Conservation (phyloP, 2,113 vertebrate species). For the Nycticorax nycticorax region DNA sequence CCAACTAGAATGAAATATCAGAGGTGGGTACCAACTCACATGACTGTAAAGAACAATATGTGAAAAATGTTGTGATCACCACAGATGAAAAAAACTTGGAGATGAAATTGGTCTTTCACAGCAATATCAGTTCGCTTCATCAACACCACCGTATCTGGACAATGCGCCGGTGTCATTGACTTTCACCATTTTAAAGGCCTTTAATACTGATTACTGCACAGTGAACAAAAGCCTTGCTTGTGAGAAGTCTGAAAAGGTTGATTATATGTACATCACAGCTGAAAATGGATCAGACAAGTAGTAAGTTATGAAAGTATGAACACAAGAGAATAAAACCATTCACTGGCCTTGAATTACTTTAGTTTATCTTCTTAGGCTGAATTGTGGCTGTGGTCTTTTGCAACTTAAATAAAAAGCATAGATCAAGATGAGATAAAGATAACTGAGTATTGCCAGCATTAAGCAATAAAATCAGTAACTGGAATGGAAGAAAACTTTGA, state of each 20-base stretch:
- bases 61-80: conserved; percentile 41
- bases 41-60: background rate
- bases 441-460: background rate
- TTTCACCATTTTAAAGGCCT: conserved; percentile 58
- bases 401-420: conserved; percentile 53
- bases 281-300: conserved; percentile 50
- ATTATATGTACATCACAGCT: conserved; percentile 47
- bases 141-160: conserved; percentile 49
- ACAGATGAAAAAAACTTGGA: conserved; percentile 40
- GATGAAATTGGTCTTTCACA: conserved; percentile 59
- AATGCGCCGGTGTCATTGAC: conserved; percentile 33
- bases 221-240: conserved; percentile 60
- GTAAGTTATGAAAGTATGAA: conserved; percentile 54
- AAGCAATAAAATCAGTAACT: conserved; percentile 37
- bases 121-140: conserved; percentile 49
- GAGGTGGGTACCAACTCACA: background rate
- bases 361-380: conserved; percentile 55
- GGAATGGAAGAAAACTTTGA: conserved; percentile 18
- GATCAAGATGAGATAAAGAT: conserved; percentile 62
- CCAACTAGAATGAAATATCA: background rate
- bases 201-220: conserved; percentile 47
- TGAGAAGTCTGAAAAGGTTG: conserved; percentile 48
- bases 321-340: conserved; percentile 58
- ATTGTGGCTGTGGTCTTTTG: conserved; percentile 51
- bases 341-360: conserved; percentile 50